Evolutionary conservation across 2,797 vertebrate genomes (phyloP), one percentile per base, ranked within the genome.

Genomic region (Lacerta agilis): DNA sequence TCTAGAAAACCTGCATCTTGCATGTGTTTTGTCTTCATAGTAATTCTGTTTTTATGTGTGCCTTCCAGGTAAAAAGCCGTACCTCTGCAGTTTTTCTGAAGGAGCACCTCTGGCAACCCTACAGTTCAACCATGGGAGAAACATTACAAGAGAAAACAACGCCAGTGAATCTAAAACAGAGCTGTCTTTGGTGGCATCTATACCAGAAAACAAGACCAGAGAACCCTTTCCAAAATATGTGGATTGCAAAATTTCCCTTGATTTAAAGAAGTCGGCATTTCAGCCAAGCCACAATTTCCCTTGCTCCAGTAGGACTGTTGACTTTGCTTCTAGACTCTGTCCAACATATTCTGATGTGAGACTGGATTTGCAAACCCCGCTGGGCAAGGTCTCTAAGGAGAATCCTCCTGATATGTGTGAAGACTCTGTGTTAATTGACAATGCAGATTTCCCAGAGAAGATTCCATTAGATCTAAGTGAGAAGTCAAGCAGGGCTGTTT

Each of bases 1-100:
- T 87, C 8, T 78, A 79, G 38, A 67, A 13, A 61, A 90, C 33
- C 88, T 13, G 49, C 87, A 20, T 43, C 87, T 38, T 72, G 7
- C 38, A 79, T 79, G 27, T 58, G 7, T 38, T 11, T 78, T 33
- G 72, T 88, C 82, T 93, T 87, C 88, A 72, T 94, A 66, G 86
- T 94, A 91, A 18, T 11, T 0, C 77, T 93, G 1, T 6, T 72
- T 95, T 88, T 73, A 36, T 96, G 94, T 95, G 33, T 94, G 58
- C 91, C 92, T 41, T 94, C 78, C 95, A 99, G 98, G 98, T 96
- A 96, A 96, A 95, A 98, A 98, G 94, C 91, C 97, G 79, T 98
- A 96, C 91, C 96, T 93, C 88, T 97, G 97, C 96, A 97, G 95
- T 95, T 98, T 97, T 86, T 95, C 97, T 1, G 94, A 95, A 81